Percentiles rank a stretch among this genome's conserved stretches.
Evolutionary conservation across 2,888 invertebrate species (phyloP).

Genomic region (Lasioglossum lativentre): DNA sequence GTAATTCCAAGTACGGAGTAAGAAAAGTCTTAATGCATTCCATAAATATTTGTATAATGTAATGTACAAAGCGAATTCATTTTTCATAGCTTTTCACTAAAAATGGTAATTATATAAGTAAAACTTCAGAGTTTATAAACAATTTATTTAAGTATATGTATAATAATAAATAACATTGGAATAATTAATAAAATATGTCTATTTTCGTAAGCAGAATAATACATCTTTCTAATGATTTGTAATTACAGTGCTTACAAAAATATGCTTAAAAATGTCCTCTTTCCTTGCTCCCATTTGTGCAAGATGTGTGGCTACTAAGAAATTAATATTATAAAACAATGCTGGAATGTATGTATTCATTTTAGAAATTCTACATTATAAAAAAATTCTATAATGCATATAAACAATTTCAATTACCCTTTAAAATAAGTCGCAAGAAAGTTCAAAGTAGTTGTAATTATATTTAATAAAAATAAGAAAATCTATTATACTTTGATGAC

Average conservation of each 20-base stretch:
- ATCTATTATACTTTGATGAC: constrained; percentile 12
- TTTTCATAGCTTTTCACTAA: constrained; percentile 15
- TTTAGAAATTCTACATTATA: constrained; percentile 2
- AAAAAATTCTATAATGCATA: constrained; percentile 25
- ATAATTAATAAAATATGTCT: constrained; percentile 21
- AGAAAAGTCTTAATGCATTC: constrained; percentile 55
- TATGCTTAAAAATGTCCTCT: background rate
- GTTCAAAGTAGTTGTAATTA: background rate
- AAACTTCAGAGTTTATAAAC: background rate
- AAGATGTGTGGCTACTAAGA: background rate
- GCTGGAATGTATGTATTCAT: constrained; percentile 40
- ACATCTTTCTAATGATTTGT: background rate
- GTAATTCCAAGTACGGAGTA: background rate
- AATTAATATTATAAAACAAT: background rate
- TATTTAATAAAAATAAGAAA: constrained; percentile 24
- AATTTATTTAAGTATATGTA: constrained; percentile 40
- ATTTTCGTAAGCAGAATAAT: constrained; percentile 36
- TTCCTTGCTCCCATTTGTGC: background rate
- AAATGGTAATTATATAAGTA: background rate
- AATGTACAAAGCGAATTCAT: constrained; percentile 44
- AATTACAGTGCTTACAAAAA: constrained; percentile 24
- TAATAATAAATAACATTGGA: constrained; percentile 48
- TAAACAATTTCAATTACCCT: constrained; percentile 23
- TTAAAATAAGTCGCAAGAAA: background rate
- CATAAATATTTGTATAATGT: constrained; percentile 57